phyloP scores from a whole-genome alignment of 2,888 invertebrate genomes.

The Mimas tiliae region DNA sequence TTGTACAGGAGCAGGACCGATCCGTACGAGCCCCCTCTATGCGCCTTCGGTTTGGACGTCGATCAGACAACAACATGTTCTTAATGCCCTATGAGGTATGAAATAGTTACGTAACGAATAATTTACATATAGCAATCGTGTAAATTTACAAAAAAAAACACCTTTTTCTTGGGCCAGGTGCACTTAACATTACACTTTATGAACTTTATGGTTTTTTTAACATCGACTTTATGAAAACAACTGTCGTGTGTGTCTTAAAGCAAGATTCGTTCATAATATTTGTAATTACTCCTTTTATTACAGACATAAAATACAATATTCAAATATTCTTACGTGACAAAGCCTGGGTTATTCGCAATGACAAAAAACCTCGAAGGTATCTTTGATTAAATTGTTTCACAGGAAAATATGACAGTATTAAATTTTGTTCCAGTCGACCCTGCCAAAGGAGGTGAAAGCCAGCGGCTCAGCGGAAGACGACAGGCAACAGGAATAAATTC shows the following conservation, averaged over 20 bases:
- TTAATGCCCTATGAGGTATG: conserved; percentile 77
- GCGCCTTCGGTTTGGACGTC: conserved; percentile 90
- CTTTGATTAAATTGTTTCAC: conserved; percentile 4
- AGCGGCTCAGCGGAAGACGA: conserved; percentile 72
- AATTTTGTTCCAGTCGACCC: conserved; percentile 65
- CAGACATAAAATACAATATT: not conserved
- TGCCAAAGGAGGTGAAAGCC: conserved; percentile 78
- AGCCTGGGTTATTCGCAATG: not conserved
- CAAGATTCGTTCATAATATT: not conserved
- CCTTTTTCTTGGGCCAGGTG: too few species aligned
- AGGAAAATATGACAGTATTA: not conserved
- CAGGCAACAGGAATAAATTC: conserved; percentile 72
- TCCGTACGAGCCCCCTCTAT: conserved; percentile 90
- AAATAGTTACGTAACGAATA: conserved; percentile 14
- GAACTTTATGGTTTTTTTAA: not conserved
- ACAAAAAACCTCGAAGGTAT: not conserved
- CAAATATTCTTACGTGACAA: not conserved
- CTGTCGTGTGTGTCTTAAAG: not conserved
- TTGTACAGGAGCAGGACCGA: conserved; percentile 82
- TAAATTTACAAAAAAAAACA: too few species aligned
- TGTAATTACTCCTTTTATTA: not conserved
- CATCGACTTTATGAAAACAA: not conserved
- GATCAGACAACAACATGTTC: conserved; percentile 88
- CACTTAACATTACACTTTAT: too few species aligned
- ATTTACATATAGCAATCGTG: too few species aligned